Conservation (phyloP, 2,888 invertebrate species). For the Sinhomidia bicolor region DNA sequence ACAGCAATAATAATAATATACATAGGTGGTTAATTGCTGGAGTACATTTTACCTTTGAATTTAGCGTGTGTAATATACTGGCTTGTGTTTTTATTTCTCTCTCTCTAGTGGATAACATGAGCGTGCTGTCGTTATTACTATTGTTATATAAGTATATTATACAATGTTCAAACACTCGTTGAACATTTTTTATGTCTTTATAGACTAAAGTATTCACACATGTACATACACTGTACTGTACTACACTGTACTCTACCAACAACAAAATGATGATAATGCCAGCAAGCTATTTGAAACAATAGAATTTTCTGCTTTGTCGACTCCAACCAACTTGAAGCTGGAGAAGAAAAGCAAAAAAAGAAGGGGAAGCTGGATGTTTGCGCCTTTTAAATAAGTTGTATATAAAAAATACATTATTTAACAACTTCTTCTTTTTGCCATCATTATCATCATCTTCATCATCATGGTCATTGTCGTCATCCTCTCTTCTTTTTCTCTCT, state of each 20-base stretch:
- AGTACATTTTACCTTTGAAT: background rate
- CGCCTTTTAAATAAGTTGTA: no score
- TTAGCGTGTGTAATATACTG: conserved; percentile 36
- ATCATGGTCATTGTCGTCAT: background rate
- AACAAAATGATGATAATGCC: no score
- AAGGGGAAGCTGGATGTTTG: no score
- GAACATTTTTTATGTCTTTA: conserved; percentile 33
- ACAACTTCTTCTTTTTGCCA: no score
- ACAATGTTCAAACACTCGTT: background rate
- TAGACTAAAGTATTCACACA: background rate
- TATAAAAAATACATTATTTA: no score
- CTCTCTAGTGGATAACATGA: background rate
- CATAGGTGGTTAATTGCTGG: background rate
- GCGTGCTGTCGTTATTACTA: background rate
- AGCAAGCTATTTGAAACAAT: background rate
- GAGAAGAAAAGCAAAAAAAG: background rate
- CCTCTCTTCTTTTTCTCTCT: no score
- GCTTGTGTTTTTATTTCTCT: background rate
- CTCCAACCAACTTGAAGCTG: background rate
- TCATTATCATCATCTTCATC: background rate
- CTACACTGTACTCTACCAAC: background rate
- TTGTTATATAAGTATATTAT: background rate
- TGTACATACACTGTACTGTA: background rate
- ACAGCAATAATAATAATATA: conserved; percentile 40
- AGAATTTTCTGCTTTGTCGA: background rate